Base-by-base conservation (phyloP, 2,113 vertebrate species). In the Ophthalmolycus amberensis region DNA sequence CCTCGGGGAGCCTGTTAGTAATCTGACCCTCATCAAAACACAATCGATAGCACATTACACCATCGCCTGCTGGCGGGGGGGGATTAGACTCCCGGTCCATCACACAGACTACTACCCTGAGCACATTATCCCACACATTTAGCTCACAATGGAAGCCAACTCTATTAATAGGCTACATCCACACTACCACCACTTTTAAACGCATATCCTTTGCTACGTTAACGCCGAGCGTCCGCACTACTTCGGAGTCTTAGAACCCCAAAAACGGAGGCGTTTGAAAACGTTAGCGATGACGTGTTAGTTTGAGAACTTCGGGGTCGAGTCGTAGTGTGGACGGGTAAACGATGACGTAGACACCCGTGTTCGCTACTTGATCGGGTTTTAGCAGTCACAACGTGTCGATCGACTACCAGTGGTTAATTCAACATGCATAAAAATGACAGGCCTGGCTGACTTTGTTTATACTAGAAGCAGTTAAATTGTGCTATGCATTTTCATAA, bases 11-110 rank as follows among this genome's bases (percentile, higher is more conserved):
- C 79, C 85, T 18, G 40, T 91, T 92, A 83, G 88, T 77, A 90
- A 92, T 88, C 79, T 89, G 88, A 89, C 76, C 91, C 91, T 88
- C 88, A 91, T 91, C 90, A 88, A 89, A 92, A 89, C 78, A 69
- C 84, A 75, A 91, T 91, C 91, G 25, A 93, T 94, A 93, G 79
- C 75, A 22, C 86, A 91, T 89, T 90, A 85, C 82, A 82, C 76
- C 71, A 83, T 77, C 68, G 15, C 71, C 84, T n/a, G 84, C 46
- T 42, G 89, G 85, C 88, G 88, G 86, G 27, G 71, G 83, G 83
- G 81, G 85, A 82, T 86, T 84, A 89, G 81, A 50, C 71, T 82
- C 38, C 20, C 75, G 52, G 27, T 40, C 77, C 60, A 79, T 66
- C 85, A 54, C 64, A 76, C 66, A 72, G 5, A 60, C 54, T 29